Percentiles rank a stretch among this genome's conserved stretches.
These are phyloP conservation scores for Limnodromus scolopaceus DNA, from an alignment of 2,797 vertebrate genomes.

Conservation along the genomic window DNA sequence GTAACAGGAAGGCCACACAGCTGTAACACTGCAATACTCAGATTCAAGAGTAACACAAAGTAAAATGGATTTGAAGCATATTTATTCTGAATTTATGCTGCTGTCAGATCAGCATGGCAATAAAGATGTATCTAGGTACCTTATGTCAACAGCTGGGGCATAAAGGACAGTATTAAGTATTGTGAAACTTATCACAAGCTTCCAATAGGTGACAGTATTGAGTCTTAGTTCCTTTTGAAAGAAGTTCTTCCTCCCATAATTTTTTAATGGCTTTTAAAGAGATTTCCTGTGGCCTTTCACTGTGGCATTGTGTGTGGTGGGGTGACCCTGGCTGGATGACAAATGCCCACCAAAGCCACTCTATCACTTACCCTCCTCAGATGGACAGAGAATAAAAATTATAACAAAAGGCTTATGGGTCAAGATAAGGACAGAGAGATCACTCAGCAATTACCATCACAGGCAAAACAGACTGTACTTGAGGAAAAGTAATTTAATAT, in stretches of 20 bases:
- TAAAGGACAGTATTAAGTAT: not conserved
- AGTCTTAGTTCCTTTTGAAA: not conserved
- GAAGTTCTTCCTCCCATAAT: not conserved
- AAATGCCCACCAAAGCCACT: not conserved
- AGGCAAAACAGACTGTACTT: not conserved
- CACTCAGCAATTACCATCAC: not conserved
- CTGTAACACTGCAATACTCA: not conserved
- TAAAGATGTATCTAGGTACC: not conserved
- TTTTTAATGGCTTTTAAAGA: not conserved
- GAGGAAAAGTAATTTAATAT: not conserved
- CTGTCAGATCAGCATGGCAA: not conserved
- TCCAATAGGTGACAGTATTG: slow-evolving; percentile 16
- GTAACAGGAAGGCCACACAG: not conserved
- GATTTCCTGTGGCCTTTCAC: not conserved
- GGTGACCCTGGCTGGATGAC: not conserved
- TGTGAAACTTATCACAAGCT: not conserved
- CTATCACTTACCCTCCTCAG: not conserved
- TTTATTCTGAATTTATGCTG: not conserved
- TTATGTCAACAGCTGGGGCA: not conserved
- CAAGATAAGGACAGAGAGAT: not conserved
- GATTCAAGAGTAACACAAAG: not conserved
- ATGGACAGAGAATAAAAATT: not conserved
- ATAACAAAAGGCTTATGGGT: not conserved
- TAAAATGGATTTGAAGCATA: not conserved
- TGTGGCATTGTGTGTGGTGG: not conserved